A percentile compares a stretch with the other conserved stretches of the same genome.
These are phyloP conservation scores for Flexamia atlantica DNA, from an alignment of 2,888 invertebrate species.

Conservation along the genomic window DNA sequence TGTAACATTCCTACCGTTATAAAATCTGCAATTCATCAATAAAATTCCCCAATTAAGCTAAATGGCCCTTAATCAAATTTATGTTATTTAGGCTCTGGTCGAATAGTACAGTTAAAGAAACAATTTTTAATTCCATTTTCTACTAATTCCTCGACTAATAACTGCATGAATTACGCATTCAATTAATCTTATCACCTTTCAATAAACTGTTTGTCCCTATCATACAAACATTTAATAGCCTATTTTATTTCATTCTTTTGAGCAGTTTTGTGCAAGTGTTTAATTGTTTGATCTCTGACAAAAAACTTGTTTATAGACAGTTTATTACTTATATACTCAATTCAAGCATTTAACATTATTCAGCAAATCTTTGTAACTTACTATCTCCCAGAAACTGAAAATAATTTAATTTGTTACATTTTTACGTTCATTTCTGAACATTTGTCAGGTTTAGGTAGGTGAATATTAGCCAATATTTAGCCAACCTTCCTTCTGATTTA, in stretches of 20 bases:
- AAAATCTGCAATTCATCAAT: not conserved
- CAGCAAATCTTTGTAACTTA: constrained; percentile 9
- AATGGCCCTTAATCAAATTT: not conserved
- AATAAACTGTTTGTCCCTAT: constrained; percentile 7
- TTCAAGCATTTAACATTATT: not conserved
- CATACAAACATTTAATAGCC: constrained; percentile 1
- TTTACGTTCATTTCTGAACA: not conserved
- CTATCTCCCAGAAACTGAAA: constrained; percentile 1
- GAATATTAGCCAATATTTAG: not conserved
- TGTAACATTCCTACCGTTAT: not conserved
- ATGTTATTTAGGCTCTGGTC: not conserved
- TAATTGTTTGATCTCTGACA: not conserved
- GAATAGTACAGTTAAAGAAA: not conserved
- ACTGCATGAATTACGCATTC: not conserved
- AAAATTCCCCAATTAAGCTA: not conserved
- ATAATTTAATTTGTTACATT: not conserved
- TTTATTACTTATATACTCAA: not conserved
- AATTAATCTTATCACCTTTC: not conserved
- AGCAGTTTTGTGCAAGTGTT: not conserved
- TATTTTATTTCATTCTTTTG: not conserved
- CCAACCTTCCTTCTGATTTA: not conserved
- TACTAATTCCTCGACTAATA: not conserved
- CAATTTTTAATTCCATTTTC: not conserved
- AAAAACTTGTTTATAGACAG: not conserved
- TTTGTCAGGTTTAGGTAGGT: not conserved